Evolutionary conservation across 2,888 invertebrate genomes (phyloP).

Genomic region (Pasiphila rectangulata): DNA sequence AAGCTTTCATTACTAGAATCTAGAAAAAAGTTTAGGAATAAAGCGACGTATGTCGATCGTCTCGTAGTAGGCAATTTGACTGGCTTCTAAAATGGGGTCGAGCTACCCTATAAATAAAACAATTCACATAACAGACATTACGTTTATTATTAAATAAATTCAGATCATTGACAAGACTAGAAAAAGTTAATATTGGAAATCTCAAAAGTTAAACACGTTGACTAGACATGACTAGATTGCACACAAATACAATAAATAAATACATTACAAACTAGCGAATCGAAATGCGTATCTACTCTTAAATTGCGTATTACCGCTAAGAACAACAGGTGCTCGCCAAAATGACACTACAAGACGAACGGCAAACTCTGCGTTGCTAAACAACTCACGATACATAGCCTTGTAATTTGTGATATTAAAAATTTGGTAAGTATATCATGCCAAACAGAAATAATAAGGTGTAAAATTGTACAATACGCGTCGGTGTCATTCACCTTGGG

Average conservation of each 20-base stretch:
- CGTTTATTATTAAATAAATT: conserved; percentile 62
- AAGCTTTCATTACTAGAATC: conserved; percentile 63
- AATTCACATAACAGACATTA: conserved; percentile 56
- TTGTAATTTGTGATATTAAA: conserved; percentile 70
- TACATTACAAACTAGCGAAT: conserved; percentile 38
- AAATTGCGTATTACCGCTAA: conserved; percentile 43
- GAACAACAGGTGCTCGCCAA: conserved; percentile 57
- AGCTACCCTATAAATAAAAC: conserved; percentile 65
- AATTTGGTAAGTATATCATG: conserved; percentile 77
- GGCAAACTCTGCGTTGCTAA: conserved; percentile 57
- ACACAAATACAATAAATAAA: conserved; percentile 49
- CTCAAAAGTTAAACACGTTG: conserved; percentile 44
- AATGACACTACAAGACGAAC: conserved; percentile 78
- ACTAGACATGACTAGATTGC: conserved; percentile 75
- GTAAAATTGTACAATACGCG: conserved; percentile 78
- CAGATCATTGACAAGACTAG: conserved; percentile 58
- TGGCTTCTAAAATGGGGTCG: conserved; percentile 39
- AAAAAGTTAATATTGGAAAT: conserved; percentile 39
- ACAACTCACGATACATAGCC: conserved; percentile 67
- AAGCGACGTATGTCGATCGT: conserved; percentile 69
- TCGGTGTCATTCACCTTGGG: conserved; percentile 77
- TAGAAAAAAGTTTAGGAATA: conserved; percentile 44
- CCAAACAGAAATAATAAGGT: conserved; percentile 76
- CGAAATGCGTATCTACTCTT: conserved; percentile 45
- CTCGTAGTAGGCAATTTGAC: conserved; percentile 62